A percentile compares a stretch with the other conserved stretches of the same genome.
Evolutionary conservation across 2,113 vertebrate genomes (phyloP).

Genomic region (Leptobrachium ailaonicum): DNA sequence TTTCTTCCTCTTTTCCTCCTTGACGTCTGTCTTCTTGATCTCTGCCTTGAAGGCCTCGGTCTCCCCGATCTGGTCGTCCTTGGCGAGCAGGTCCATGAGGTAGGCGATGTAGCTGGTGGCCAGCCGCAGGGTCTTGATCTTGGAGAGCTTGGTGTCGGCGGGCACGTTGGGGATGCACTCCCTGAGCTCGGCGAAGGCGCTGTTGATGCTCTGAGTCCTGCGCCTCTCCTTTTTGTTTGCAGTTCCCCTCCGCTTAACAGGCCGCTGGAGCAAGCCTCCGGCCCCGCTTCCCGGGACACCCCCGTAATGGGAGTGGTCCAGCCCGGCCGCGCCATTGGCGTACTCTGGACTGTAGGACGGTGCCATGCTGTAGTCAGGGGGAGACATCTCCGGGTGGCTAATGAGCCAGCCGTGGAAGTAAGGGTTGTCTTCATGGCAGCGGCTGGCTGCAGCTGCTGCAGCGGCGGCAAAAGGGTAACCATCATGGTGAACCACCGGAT

Average conservation of each 20-base stretch:
- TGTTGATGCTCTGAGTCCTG: slow-evolving; percentile 98
- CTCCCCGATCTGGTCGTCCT: slow-evolving; percentile 93
- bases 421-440: slow-evolving; percentile 91
- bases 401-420: slow-evolving; percentile 97
- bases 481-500: slow-evolving; percentile 94
- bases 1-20: slow-evolving; percentile 93
- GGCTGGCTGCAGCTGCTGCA: slow-evolving; percentile 77
- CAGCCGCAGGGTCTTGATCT: slow-evolving; percentile 94
- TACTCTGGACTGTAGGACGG: slow-evolving; percentile 95
- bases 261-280: slow-evolving; percentile 74
- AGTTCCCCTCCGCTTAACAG: slow-evolving; percentile 91
- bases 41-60: slow-evolving; percentile 98
- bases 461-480: slow-evolving; percentile 91
- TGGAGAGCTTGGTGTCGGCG: slow-evolving; percentile 96
- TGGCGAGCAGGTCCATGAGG: slow-evolving; percentile 98
- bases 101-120: slow-evolving; percentile 99
- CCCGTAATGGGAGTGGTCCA: slow-evolving; percentile 87
- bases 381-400: slow-evolving; percentile 93
- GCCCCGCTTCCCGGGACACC: slow-evolving; percentile 70
- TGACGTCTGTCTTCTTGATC: slow-evolving; percentile 92
- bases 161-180: slow-evolving; percentile 98
- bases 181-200: slow-evolving; percentile 93
- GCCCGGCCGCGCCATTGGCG: slow-evolving; percentile 77
- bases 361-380: slow-evolving; percentile 91
- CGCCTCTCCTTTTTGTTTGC: slow-evolving; percentile 97